A percentile compares a stretch with the other conserved stretches of the same genome.
These are phyloP conservation scores for Melanotaenia maccullochi DNA, from an alignment of 2,797 vertebrate species.

Conservation along the genomic window DNA sequence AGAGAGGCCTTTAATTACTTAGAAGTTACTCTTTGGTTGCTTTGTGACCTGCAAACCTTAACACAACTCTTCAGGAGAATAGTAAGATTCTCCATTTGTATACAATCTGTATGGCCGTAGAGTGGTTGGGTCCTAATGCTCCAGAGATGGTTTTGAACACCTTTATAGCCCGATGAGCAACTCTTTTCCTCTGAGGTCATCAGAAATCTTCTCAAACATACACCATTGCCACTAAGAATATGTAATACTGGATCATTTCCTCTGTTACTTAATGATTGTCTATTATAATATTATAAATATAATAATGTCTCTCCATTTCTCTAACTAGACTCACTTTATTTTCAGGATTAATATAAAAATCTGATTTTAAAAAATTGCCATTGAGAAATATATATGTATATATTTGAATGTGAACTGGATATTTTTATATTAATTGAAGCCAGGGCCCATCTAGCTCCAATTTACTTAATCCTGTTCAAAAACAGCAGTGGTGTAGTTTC, in stretches of 20 bases:
- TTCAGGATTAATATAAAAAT: background rate
- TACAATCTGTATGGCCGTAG: background rate
- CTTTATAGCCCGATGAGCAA: background rate
- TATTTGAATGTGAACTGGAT: no score
- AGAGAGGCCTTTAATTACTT: background rate
- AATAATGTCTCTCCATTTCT: background rate
- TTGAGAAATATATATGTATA: no score
- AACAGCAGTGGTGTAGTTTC: background rate
- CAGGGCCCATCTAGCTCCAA: background rate
- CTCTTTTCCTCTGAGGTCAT: background rate
- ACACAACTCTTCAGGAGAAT: background rate
- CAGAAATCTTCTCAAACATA: background rate
- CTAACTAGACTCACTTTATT: background rate
- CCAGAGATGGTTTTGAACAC: background rate
- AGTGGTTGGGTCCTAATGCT: background rate
- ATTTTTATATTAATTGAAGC: background rate
- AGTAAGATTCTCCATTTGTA: background rate
- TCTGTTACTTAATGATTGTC: background rate
- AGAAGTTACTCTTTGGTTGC: background rate
- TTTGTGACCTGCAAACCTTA: background rate
- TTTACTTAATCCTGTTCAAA: conserved; percentile 5
- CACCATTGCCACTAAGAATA: background rate
- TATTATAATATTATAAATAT: background rate
- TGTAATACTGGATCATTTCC: background rate
- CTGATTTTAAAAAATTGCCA: background rate